A percentile compares a stretch with the other conserved stretches of the same genome.
These are phyloP conservation scores for Struthio camelus DNA, from an alignment of 2,113 vertebrate genomes.

Conservation along the genomic window DNA sequence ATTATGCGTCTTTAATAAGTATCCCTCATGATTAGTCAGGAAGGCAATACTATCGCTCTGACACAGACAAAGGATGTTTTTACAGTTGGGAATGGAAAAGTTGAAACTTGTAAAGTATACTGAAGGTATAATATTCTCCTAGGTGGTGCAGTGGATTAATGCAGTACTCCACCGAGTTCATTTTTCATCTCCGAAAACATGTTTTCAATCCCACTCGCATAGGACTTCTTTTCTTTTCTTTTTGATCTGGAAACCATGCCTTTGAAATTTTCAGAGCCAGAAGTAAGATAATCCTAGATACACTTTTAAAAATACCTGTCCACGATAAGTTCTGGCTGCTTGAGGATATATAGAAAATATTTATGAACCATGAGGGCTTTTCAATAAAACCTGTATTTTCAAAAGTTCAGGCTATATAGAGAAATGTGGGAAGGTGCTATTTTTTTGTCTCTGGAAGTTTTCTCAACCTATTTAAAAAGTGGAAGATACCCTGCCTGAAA, in stretches of 20 bases:
- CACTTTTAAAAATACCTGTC: background rate
- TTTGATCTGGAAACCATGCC: conserved; percentile 29
- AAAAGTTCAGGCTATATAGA: background rate
- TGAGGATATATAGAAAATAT: background rate
- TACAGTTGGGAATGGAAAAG: conserved; percentile 45
- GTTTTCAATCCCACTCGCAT: background rate
- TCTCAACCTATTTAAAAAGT: background rate
- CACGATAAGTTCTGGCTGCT: background rate
- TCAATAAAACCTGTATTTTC: background rate
- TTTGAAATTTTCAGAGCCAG: conserved; percentile 3
- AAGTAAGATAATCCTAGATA: background rate
- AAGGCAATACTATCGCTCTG: conserved; percentile 46
- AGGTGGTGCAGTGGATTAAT: conserved; percentile 53
- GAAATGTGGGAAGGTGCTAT: background rate
- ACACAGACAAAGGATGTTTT: conserved; percentile 67
- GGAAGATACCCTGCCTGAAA: background rate
- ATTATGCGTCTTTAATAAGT: conserved; percentile 52
- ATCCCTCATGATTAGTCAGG: conserved; percentile 55
- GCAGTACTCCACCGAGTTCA: conserved; percentile 34
- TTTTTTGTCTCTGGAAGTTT: background rate
- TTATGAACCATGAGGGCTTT: background rate
- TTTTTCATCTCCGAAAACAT: conserved; percentile 60
- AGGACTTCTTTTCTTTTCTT: background rate
- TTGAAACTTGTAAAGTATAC: conserved; percentile 46
- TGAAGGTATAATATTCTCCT: conserved; percentile 27